phyloP scores from a whole-genome alignment of 2,113 vertebrate genomes.

The Lagopus muta region DNA sequence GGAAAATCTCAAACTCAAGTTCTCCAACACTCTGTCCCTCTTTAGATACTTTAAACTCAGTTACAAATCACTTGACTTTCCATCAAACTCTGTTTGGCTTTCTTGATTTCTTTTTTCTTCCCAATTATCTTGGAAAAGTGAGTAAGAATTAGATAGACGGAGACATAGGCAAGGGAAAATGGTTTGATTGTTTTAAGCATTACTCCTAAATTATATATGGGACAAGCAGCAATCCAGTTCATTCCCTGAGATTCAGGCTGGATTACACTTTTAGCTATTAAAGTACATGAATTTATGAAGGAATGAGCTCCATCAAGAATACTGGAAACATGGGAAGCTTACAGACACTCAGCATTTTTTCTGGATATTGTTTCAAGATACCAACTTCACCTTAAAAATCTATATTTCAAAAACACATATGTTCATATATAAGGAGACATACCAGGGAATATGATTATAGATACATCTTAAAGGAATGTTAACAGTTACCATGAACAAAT shows the following conservation, averaged over 20 bases:
- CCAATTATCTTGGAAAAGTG: background rate
- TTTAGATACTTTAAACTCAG: background rate
- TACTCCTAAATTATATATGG: background rate
- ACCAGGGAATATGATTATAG: rapidly evolving
- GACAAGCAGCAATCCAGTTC: background rate
- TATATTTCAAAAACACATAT: background rate
- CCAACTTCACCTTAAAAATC: background rate
- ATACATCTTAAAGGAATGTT: background rate
- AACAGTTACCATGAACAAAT: background rate
- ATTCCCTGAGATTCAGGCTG: background rate
- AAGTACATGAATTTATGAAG: background rate
- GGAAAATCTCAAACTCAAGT: background rate
- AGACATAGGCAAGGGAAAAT: background rate
- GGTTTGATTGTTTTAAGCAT: background rate
- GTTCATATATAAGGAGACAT: background rate
- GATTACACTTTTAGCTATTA: background rate
- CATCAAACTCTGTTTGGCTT: background rate
- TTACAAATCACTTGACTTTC: background rate
- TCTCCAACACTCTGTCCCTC: background rate
- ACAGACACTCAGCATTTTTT: background rate
- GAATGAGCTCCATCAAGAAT: background rate
- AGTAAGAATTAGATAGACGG: background rate
- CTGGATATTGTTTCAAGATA: background rate
- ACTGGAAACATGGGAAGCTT: background rate
- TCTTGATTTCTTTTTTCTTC: background rate